Evolutionary conservation across 1,140 invertebrate species (phyloP), one percentile per base, ranked within the genome.

Genomic region (Drosophila pruinosa): DNA sequence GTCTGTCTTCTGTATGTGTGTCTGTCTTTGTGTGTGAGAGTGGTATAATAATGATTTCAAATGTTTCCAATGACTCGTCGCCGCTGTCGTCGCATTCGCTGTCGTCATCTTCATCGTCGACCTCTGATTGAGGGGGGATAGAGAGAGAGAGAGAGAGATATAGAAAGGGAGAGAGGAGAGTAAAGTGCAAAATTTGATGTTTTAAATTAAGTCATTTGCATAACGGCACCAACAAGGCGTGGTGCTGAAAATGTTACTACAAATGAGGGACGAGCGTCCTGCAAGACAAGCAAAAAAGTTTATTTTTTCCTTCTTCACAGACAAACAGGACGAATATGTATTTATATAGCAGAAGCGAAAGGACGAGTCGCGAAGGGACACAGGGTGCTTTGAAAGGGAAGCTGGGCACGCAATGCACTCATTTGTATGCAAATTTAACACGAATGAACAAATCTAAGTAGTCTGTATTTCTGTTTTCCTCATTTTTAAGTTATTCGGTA

Each of bases 181-280:
- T 53, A 58, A 72, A 72, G 63, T 72, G 69, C 63, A 48, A 68
- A 63, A 74, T 64, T 70, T 64, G 57, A 83, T 83, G 81, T 80
- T 83, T 86, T 80, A 86, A 86, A 86, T 83, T 83, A 83, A 86
- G 81, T 86, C 58, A 83, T 83, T 83, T 83, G 76, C 80, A 83
- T 83, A 86, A 59, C 14, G 31, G 43, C 48, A 47, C 31, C 50
- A 53, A 65, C 47, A 47, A 14, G 50, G 38, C 14, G 48, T 56
- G 26, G 15, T n/a, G 2, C 24, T 34, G 21, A 12, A 26, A 31
- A 61, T 45, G 57, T 61, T 43, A 56, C 50, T 64, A 48, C 43
- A 71, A 64, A 70, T 63, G 59, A 64, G 61, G 43, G 36, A 15
- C 31, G 41, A 52, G 22, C 28, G 6, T n/a, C 10, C 8, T 10